Percentiles rank a stretch among this genome's conserved stretches.
phyloP scores from a whole-genome alignment of 2,113 vertebrate genomes.

The Noctilio leporinus region DNA sequence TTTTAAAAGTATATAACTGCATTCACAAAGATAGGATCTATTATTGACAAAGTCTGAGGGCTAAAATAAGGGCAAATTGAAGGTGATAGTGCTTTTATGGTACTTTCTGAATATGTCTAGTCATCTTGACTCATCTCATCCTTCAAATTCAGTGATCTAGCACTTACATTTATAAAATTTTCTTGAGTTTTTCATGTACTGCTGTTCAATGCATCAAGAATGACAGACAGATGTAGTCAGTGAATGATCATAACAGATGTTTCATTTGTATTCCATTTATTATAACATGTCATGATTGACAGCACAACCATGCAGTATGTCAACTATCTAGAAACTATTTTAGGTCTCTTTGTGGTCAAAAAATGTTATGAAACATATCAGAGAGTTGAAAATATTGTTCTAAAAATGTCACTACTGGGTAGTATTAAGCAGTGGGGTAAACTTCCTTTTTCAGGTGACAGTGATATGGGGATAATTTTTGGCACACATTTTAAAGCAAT shows the following conservation, averaged over 20 bases:
- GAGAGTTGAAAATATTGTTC: neutral
- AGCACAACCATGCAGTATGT: neutral
- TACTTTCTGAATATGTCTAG: neutral
- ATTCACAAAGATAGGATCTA: neutral
- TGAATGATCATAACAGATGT: neutral
- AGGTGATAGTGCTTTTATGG: neutral
- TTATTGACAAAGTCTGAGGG: neutral
- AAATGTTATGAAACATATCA: neutral
- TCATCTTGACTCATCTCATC: neutral
- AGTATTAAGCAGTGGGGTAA: neutral
- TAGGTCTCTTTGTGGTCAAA: neutral
- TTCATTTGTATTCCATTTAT: conserved; percentile 39
- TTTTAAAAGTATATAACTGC: neutral
- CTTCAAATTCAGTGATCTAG: conserved; percentile 41
- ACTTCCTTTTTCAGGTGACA: neutral
- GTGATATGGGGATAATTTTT: neutral
- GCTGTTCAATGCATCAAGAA: neutral
- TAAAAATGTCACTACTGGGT: neutral
- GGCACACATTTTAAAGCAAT: neutral
- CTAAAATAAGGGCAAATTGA: neutral
- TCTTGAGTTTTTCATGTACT: neutral
- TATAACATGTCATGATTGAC: conserved; percentile 31
- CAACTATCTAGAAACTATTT: neutral
- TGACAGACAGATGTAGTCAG: conserved; percentile 39
- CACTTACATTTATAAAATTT: neutral